Evolutionary conservation across 1,140 invertebrate species (phyloP).

Genomic region (Drosophila athabasca): DNA sequence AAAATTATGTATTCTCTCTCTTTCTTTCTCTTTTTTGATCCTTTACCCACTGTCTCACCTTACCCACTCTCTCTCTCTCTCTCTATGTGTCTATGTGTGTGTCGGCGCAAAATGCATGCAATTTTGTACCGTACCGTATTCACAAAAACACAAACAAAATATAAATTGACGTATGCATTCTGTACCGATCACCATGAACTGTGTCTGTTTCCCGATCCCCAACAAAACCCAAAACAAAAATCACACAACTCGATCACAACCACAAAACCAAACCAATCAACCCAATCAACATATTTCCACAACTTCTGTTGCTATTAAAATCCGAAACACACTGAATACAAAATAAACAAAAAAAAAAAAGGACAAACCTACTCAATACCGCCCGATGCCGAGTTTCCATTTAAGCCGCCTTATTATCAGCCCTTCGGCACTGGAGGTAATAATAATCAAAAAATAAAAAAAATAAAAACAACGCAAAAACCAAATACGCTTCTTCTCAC

Average conservation of each 20-base stretch:
- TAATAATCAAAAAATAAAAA: constrained; percentile 68
- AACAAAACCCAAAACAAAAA: constrained; percentile 30
- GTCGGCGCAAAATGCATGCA: constrained; percentile 75
- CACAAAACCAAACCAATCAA: constrained; percentile 15
- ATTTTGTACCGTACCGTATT: constrained; percentile 38
- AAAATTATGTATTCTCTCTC: constrained; percentile 77
- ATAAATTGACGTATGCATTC: constrained; percentile 55
- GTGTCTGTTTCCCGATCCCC: constrained; percentile 49
- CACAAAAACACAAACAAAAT: constrained; percentile 22
- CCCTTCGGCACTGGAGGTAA: constrained; percentile 84
- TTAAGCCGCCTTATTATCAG: constrained; percentile 84
- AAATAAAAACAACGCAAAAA: constrained; percentile 33
- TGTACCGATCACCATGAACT: constrained; percentile 62
- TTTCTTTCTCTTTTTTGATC: constrained; percentile 73
- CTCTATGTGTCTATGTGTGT: constrained; percentile 16
- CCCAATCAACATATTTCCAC: constrained; percentile 29
- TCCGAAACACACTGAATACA: constrained; percentile 47
- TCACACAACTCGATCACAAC: constrained; percentile 35
- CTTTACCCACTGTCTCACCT: constrained; percentile 32
- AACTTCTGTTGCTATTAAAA: constrained; percentile 51
- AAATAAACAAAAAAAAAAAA: constrained; percentile 80
- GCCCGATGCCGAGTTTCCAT: constrained; percentile 84
- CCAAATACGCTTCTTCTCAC: constrained; percentile 64
- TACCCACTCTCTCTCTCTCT: constrained; percentile 51
- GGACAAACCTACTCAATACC: constrained; percentile 87